Evolutionary conservation across 2,888 invertebrate genomes (phyloP), one percentile per base, ranked within the genome.

Genomic region (Pomacea canaliculata): DNA sequence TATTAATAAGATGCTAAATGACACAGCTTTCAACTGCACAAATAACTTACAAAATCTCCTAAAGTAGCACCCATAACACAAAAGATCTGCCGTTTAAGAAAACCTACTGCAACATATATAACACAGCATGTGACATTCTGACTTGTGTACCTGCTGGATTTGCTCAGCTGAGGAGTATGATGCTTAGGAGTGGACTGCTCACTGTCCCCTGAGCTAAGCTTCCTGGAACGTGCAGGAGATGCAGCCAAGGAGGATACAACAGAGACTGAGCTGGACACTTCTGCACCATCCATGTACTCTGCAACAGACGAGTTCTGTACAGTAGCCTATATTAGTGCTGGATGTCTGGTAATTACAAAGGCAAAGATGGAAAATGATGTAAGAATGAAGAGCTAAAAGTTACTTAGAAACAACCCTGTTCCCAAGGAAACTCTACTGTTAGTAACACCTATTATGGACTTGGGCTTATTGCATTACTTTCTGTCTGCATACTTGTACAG

Each of bases 231-330:
- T 70, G 70, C 68, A 66, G 60, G 76, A 56, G 70, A 71, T 62
- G 73, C 71, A 49, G 69, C 37, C 8, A 73, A 51, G 7, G 80
- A 77, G 9, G 82, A 82, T 56, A 78, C 76, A 56, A 82, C 62
- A 23, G 82, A 82, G 4, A 73, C 73, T 16, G 66, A 73, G 70
- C 81, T 82, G 49, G 79, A 79, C 7, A 63, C 74, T 48, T 81
- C 82, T 10, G 75, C 72, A 48, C 73, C 79, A 63, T 81, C 83
- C 70, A 75, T 76, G 73, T 80, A 83, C 37, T 83, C 82, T 82
- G 79, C 12, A 74, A 63, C 10, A 10, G 7, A 19, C 51, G 12
- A 56, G 51, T 16, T 56, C 51, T 56, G 2, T 56, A 16, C 16
- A 56, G 51, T 56, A 7, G 12, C 7, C 51, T 56, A 16, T 37